Conservation (phyloP, 2,797 vertebrate species). For the Vipera latastei region DNA sequence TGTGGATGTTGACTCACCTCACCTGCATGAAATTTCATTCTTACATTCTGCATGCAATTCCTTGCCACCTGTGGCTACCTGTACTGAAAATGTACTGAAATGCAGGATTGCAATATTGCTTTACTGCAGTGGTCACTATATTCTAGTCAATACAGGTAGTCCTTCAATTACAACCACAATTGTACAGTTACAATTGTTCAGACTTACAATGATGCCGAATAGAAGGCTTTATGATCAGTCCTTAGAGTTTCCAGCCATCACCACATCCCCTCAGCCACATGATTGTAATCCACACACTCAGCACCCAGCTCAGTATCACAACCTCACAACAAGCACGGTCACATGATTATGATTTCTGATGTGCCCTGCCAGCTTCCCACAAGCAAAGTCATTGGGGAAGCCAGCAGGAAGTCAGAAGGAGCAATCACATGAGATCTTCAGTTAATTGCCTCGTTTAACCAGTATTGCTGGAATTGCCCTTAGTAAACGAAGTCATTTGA, state of each 20-base stretch:
- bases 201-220: not conserved
- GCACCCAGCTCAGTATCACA: not conserved
- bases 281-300: not conserved
- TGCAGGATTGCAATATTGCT: not conserved
- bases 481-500: not conserved
- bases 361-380: not conserved
- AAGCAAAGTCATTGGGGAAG: not conserved
- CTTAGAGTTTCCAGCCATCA: not conserved
- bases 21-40: not conserved
- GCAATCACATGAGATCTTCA: not conserved
- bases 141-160: not conserved
- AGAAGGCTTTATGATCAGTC: not conserved
- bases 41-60: not conserved
- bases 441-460: not conserved
- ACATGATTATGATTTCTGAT: not conserved
- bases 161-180: not conserved
- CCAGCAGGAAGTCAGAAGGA: not conserved
- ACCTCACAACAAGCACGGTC: not conserved
- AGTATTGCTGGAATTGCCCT: not conserved
- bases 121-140: not conserved
- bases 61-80: not conserved
- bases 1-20: not conserved
- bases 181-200: not conserved
- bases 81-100: not conserved
- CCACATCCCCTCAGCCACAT: not conserved